Conservation (phyloP, 2,888 invertebrate species). For the Brenthis ino region DNA sequence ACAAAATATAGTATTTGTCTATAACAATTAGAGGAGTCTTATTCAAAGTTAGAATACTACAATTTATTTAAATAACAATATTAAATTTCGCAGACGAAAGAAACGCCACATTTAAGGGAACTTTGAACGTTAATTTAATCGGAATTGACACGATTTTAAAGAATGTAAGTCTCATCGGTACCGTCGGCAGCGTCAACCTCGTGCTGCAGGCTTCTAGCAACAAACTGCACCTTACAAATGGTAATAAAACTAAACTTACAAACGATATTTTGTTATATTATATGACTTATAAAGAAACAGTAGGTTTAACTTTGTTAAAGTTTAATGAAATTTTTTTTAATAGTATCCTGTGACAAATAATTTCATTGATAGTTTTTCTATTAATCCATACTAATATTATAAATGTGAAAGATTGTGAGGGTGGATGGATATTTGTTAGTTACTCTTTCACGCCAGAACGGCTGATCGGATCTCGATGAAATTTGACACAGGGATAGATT, state of each 20-base stretch:
- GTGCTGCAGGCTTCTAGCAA: conserved; percentile 48
- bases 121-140: conserved; percentile 61
- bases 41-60: too few species aligned
- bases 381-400: too few species aligned
- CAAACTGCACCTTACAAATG: conserved; percentile 56
- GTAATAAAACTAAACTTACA: conserved; percentile 45
- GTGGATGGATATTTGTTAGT: too few species aligned
- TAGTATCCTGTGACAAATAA: too few species aligned
- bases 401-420: too few species aligned
- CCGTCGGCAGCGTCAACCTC: conserved; percentile 60
- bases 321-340: too few species aligned
- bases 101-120: conserved; percentile 53
- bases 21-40: too few species aligned
- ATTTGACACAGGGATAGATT: too few species aligned
- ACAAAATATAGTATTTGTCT: neutral
- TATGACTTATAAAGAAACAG: neutral
- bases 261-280: neutral
- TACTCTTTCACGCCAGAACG: too few species aligned
- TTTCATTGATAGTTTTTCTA: too few species aligned
- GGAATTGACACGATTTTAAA: conserved; percentile 59
- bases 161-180: conserved; percentile 59
- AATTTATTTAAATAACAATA: neutral
- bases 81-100: conserved; percentile 37
- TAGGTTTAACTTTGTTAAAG: too few species aligned
- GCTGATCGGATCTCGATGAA: too few species aligned